These are phyloP conservation scores for Mormyrops attenuatus DNA, from an alignment of 2,797 vertebrate species.

Conservation along the genomic window DNA sequence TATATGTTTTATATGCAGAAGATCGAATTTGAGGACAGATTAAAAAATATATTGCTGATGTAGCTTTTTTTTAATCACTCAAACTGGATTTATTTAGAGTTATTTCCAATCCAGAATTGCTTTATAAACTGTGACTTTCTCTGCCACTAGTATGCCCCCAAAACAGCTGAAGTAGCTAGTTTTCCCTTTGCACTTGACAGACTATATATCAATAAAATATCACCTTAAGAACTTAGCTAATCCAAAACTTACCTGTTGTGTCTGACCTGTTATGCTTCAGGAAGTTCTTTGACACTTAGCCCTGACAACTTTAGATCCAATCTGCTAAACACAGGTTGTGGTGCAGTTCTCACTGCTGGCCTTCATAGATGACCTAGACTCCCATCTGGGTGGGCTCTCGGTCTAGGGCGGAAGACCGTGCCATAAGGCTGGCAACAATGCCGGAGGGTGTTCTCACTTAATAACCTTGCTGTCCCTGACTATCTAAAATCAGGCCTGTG, in stretches of 20 bases:
- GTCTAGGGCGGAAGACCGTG: not conserved
- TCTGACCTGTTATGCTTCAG: not conserved
- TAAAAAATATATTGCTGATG: not conserved
- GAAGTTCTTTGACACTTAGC: not conserved
- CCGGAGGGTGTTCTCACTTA: not conserved
- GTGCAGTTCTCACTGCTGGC: not conserved
- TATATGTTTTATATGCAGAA: not conserved
- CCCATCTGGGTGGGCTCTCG: not conserved
- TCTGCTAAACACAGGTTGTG: not conserved
- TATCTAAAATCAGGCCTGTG: not conserved
- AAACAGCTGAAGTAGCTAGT: not conserved
- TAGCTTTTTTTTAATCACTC: not conserved
- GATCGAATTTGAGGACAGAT: not conserved
- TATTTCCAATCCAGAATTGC: not conserved
- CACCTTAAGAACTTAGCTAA: not conserved
- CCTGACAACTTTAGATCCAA: not conserved
- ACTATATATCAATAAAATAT: not conserved
- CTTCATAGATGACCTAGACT: not conserved
- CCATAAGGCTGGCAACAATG: not conserved
- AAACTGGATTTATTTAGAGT: not conserved
- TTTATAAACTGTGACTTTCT: not conserved
- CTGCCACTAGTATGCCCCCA: not conserved
- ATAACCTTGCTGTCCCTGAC: not conserved
- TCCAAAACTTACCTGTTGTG: not conserved
- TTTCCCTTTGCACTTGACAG: not conserved